phyloP scores from a whole-genome alignment of 2,888 invertebrate genomes.

The Halictus quadricinctus region DNA sequence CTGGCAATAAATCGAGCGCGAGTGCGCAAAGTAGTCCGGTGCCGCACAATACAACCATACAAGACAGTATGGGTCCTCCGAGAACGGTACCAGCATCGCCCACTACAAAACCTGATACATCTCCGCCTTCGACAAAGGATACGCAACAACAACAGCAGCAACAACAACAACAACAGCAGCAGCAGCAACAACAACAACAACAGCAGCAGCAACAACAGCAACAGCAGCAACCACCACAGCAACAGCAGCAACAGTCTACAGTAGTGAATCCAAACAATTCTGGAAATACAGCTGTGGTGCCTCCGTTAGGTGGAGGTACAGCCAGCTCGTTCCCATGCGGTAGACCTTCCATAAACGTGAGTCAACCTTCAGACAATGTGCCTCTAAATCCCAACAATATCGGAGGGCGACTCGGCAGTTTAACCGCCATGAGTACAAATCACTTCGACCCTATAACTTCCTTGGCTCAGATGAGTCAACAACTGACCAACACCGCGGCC shows the following conservation, averaged over 20 bases:
- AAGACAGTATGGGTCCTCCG: constrained; percentile 81
- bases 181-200: constrained; percentile 74
- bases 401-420: constrained; percentile 79
- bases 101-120: constrained; percentile 80
- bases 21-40: constrained; percentile 81
- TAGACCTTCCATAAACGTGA: constrained; percentile 77
- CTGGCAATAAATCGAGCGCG: constrained; percentile 77
- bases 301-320: constrained; percentile 74
- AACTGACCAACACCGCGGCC: constrained; percentile 90
- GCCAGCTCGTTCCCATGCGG: constrained; percentile 76
- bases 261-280: constrained; percentile 74
- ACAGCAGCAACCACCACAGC: constrained; percentile 74
- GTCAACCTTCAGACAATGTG: constrained; percentile 84
- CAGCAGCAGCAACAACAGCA: constrained; percentile 70
- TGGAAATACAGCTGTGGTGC: constrained; percentile 61
- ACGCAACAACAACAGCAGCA: constrained; percentile 75
- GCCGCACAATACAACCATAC: constrained; percentile 77
- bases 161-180: constrained; percentile 79
- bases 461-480: constrained; percentile 97
- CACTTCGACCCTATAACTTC: constrained; percentile 97
- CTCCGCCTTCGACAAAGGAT: constrained; percentile 78
- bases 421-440: constrained; percentile 82
- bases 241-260: constrained; percentile 77
- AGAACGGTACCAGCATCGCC: constrained; percentile 80
- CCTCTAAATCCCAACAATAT: constrained; percentile 87